These are phyloP conservation scores for Cyprinodon diabolis DNA, from an alignment of 2,797 vertebrate genomes.

Conservation along the genomic window DNA sequence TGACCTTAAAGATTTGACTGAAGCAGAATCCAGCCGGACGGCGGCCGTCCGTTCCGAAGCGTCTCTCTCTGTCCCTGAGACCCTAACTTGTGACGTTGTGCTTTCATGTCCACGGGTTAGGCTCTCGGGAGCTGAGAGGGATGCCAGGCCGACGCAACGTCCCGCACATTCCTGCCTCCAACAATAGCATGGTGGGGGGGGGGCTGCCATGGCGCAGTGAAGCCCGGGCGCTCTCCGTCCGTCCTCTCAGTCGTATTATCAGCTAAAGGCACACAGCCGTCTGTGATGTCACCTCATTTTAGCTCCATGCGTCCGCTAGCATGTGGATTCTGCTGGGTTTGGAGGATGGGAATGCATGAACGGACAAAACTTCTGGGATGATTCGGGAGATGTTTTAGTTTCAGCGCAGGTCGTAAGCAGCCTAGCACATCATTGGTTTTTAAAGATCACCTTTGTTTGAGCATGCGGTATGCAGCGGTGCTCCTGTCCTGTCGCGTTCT, in stretches of 20 bases:
- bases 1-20: conserved; percentile 26
- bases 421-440: neutral
- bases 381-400: conserved; percentile 20
- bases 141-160: conserved; percentile 83
- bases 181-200: conserved; percentile 62
- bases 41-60: conserved; percentile 66
- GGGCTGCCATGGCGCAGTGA: conserved; percentile 53
- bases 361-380: conserved; percentile 59
- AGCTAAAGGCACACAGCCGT: conserved; percentile 20
- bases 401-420: neutral
- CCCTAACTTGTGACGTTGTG: conserved; percentile 99
- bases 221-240: conserved; percentile 47
- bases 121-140: conserved; percentile 99
- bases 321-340: conserved; percentile 5
- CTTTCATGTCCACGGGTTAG: conserved; percentile 99
- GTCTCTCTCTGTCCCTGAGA: conserved; percentile 99
- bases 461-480: neutral
- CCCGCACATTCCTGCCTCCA: conserved; percentile 41
- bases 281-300: conserved; percentile 12
- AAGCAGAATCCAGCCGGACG: neutral
- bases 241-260: conserved; percentile 22
- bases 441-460: conserved; percentile 3
- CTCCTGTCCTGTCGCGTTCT: neutral
- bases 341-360: conserved; percentile 8
- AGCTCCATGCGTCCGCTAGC: neutral